Percentiles rank a stretch among this genome's conserved stretches.
Conservation (phyloP, 2,113 vertebrate genomes). For the Scomber scombrus region DNA sequence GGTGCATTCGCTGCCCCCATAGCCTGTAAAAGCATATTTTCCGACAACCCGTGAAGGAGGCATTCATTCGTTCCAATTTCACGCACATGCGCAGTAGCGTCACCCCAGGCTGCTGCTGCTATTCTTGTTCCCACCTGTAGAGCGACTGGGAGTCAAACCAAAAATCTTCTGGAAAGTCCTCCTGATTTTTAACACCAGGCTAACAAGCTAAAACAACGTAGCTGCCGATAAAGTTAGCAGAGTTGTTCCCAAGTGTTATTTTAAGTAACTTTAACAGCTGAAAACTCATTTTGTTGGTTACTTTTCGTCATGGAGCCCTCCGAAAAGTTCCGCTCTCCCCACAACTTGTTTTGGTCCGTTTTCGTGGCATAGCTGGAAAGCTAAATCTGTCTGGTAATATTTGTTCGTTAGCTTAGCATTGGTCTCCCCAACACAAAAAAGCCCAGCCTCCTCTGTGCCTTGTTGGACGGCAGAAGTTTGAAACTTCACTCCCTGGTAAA, state of each 20-base stretch:
- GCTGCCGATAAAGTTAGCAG: neutral
- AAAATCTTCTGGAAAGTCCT: slow-evolving; percentile 74
- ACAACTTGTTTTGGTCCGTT: slow-evolving; percentile 65
- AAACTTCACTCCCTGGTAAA: slow-evolving; percentile 62
- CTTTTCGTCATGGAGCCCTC: slow-evolving; percentile 58
- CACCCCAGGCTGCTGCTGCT: slow-evolving; percentile 46
- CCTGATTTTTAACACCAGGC: slow-evolving; percentile 44
- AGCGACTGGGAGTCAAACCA: slow-evolving; percentile 69
- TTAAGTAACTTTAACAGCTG: neutral
- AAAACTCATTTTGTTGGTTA: neutral
- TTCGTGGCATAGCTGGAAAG: slow-evolving; percentile 69
- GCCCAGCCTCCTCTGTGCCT: slow-evolving; percentile 34
- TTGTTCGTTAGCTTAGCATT: slow-evolving; percentile 72
- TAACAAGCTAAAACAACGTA: slow-evolving; percentile 47
- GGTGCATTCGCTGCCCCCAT: neutral
- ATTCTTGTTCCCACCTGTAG: slow-evolving; percentile 71
- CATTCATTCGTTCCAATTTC: neutral
- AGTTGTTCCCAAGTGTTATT: neutral
- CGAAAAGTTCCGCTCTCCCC: slow-evolving; percentile 44
- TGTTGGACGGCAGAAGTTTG: slow-evolving; percentile 41
- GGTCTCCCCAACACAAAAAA: slow-evolving; percentile 46
- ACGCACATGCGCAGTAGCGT: slow-evolving; percentile 55
- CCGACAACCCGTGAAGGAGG: neutral
- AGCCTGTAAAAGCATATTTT: fast-evolving
- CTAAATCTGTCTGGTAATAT: slow-evolving; percentile 43